Evolutionary conservation across 2,888 invertebrate genomes (phyloP).

Genomic region (Tenodera sinensis): DNA sequence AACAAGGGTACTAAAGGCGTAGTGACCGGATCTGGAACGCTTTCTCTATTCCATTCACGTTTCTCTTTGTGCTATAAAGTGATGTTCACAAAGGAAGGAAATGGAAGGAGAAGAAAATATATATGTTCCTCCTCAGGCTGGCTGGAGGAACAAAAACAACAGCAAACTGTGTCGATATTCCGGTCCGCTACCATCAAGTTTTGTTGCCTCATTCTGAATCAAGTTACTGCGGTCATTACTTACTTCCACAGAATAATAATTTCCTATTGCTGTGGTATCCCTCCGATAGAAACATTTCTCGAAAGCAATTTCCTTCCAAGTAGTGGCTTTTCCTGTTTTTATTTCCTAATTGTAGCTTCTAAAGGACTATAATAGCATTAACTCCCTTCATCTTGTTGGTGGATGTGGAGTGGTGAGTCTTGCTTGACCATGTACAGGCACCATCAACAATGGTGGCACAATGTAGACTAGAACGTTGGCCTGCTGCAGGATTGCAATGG

Average conservation of each 20-base stretch:
- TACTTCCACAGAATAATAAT: neutral
- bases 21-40: neutral
- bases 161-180: neutral
- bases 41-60: neutral
- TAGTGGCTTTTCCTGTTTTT: neutral
- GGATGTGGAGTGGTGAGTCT: too few species aligned
- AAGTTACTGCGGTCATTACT: neutral
- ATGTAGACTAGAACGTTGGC: too few species aligned
- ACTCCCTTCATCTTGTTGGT: too few species aligned
- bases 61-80: neutral
- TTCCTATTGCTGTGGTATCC: neutral
- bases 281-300: too few species aligned
- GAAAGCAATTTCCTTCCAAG: neutral
- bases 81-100: neutral
- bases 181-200: neutral
- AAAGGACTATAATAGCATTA: too few species aligned
- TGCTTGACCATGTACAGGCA: too few species aligned
- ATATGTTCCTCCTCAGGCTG: neutral
- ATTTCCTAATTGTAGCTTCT: too few species aligned
- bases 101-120: neutral
- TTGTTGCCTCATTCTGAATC: neutral
- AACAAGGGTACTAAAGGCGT: neutral
- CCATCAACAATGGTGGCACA: too few species aligned
- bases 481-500: too few species aligned
- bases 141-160: neutral